Evolutionary conservation across 2,888 invertebrate species (phyloP).

Genomic region (Drosophila dives): DNA sequence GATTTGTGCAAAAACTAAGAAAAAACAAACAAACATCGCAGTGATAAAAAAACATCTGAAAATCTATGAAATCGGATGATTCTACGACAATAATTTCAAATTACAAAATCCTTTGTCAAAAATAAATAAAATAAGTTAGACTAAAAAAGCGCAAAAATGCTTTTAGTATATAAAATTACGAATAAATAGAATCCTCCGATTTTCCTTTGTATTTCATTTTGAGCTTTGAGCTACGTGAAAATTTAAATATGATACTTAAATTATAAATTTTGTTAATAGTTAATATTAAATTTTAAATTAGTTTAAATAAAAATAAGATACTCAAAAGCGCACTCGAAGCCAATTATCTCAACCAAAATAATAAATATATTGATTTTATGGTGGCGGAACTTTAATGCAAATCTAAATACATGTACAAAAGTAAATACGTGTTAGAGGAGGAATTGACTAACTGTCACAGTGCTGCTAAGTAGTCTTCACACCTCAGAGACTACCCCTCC

Average conservation of each 20-base stretch:
- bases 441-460: conserved; percentile 36
- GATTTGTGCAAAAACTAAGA: neutral
- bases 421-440: neutral
- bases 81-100: no score
- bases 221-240: neutral
- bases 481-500: conserved; percentile 49
- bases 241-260: neutral
- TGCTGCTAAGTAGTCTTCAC: conserved; percentile 38
- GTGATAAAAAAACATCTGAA: no score
- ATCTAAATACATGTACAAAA: neutral
- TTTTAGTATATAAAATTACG: no score
- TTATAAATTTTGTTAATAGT: neutral
- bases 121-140: no score
- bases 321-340: neutral
- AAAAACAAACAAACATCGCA: no score
- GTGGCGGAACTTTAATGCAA: conserved; percentile 26
- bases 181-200: neutral
- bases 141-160: no score
- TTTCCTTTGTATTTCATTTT: no score
- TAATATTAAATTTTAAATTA: neutral
- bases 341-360: neutral
- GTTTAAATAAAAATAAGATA: no score
- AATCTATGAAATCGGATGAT: no score
- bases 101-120: no score
- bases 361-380: conserved; percentile 20